These are phyloP conservation scores for Leucopternis melanops DNA, from an alignment of 2,113 vertebrate species.

Conservation along the genomic window DNA sequence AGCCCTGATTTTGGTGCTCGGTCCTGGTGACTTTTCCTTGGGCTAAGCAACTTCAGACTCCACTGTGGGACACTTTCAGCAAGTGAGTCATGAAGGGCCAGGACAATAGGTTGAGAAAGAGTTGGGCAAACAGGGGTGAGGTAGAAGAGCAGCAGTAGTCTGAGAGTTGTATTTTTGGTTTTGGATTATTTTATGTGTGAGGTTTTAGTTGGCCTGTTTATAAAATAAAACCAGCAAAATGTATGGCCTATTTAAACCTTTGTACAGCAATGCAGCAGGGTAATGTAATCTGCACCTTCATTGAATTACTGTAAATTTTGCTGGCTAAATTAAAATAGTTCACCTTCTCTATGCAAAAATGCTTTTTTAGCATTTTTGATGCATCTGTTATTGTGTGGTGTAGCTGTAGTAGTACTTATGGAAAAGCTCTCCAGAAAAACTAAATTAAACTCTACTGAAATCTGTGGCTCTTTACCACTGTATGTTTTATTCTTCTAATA, in stretches of 20 bases:
- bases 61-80: neutral
- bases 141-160: neutral
- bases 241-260: neutral
- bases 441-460: neutral
- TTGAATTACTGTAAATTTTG: neutral
- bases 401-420: neutral
- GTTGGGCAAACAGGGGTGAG: neutral
- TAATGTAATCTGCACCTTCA: neutral
- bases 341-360: neutral
- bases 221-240: constrained; percentile 2
- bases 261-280: neutral
- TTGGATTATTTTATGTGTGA: neutral
- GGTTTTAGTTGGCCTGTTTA: neutral
- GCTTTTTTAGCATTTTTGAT: neutral
- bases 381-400: neutral
- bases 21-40: neutral
- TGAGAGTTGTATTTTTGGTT: neutral
- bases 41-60: neutral
- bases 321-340: neutral
- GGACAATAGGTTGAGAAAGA: neutral
- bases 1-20: neutral
- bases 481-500: neutral
- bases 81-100: neutral
- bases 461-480: neutral
- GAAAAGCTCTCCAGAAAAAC: neutral